Conservation (phyloP, 2,888 invertebrate species). For the Xestia rhomboidea region DNA sequence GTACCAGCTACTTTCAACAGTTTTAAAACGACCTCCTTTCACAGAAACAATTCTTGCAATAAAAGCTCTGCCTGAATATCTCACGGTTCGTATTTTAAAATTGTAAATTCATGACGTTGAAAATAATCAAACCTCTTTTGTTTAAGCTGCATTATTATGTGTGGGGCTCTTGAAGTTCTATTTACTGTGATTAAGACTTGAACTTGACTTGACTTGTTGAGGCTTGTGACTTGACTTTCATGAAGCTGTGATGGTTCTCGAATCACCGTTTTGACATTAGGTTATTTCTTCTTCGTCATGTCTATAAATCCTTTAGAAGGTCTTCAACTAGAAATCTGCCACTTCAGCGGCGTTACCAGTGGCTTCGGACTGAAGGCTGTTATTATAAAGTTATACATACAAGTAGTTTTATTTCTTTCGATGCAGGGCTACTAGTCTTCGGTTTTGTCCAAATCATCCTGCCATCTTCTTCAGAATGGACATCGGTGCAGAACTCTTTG, state of each 20-base stretch:
- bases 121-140: constrained; percentile 62
- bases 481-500: not conserved
- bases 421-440: not conserved
- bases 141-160: constrained; percentile 62
- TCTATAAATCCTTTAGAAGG: not conserved
- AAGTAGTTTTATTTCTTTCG: no score
- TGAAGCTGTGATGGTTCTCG: not conserved
- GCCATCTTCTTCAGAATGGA: not conserved
- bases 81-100: constrained; percentile 58
- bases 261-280: not conserved
- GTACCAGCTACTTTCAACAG: constrained; percentile 32
- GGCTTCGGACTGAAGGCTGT: not conserved
- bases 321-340: no score
- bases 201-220: no score
- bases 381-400: no score
- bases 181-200: constrained; percentile 20
- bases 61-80: constrained; percentile 59
- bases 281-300: not conserved
- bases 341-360: not conserved
- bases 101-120: constrained; percentile 62
- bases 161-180: constrained; percentile 40
- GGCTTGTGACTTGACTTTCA: no score
- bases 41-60: constrained; percentile 59
- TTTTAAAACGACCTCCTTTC: constrained; percentile 54
- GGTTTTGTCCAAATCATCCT: not conserved